These are phyloP conservation scores for Sorex fumeus DNA, from an alignment of 2,113 vertebrate species.

Conservation along the genomic window DNA sequence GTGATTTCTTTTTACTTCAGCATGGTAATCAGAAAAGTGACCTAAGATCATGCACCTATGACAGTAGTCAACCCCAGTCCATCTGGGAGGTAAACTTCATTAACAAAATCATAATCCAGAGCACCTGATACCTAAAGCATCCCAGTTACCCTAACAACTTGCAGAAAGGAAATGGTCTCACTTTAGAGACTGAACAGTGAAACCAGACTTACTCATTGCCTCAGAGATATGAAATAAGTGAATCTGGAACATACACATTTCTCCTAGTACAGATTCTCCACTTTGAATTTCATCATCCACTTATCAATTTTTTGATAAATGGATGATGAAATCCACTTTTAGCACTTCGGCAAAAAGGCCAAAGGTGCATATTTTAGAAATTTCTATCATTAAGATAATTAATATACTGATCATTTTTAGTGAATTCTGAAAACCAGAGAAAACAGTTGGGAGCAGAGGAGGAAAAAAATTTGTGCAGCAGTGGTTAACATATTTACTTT, in stretches of 20 bases:
- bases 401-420: neutral
- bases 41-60: rapidly evolving
- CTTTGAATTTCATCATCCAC: neutral
- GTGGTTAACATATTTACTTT: neutral
- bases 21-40: neutral
- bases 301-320: too few relatives aligned
- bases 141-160: neutral
- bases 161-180: rapidly evolving
- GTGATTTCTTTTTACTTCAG: too few relatives aligned
- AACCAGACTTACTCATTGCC: neutral
- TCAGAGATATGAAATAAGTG: rapidly evolving
- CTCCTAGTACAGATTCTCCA: neutral
- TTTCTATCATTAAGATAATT: neutral
- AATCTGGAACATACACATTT: too few relatives aligned
- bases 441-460: too few relatives aligned
- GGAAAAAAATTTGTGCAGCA: neutral
- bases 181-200: neutral
- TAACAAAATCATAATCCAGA: neutral
- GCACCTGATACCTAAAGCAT: neutral
- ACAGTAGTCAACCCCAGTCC: neutral
- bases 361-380: neutral
- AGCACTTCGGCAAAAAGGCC: too few relatives aligned
- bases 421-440: neutral
- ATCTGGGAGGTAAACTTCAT: neutral
- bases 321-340: too few relatives aligned